A percentile compares a stretch with the other conserved stretches of the same genome.
phyloP scores from a whole-genome alignment of 1,140 invertebrate genomes.

The Aphelinus certus region DNA sequence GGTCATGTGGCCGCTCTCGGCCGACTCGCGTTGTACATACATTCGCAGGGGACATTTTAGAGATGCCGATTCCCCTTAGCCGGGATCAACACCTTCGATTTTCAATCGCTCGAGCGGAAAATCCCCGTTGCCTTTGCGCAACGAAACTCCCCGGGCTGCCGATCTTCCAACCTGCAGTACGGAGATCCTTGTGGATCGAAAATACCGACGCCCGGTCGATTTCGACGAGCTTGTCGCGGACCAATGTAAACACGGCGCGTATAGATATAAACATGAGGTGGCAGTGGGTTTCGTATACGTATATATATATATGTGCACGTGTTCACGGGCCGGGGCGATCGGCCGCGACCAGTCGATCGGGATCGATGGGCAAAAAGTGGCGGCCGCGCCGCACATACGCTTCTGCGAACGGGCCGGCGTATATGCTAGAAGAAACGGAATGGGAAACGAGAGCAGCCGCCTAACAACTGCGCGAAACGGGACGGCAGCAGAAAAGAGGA shows the following conservation, averaged over 20 bases:
- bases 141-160: too few relatives aligned
- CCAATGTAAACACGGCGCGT: slow-evolving; percentile 13
- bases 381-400: slow-evolving; percentile 29
- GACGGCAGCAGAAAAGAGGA: too few relatives aligned
- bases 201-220: slow-evolving; percentile 3
- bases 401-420: background rate
- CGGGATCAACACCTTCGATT: background rate
- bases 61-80: background rate
- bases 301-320: slow-evolving; percentile 37
- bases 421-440: background rate
- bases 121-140: background rate
- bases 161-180: too few relatives aligned
- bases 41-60: background rate
- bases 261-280: slow-evolving; percentile 2
- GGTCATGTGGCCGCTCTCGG: too few relatives aligned
- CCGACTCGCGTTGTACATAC: background rate
- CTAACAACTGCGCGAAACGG: too few relatives aligned
- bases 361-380: slow-evolving; percentile 50
- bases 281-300: slow-evolving; percentile 2
- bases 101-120: background rate
- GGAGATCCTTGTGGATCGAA: background rate
- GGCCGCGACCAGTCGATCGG: slow-evolving; percentile 50
- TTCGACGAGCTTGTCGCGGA: slow-evolving; percentile 29
- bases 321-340: slow-evolving; percentile 24
- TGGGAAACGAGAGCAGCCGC: slow-evolving; percentile 11